Base-by-base conservation (phyloP, 2,113 vertebrate genomes). In the Xiphorhynchus elegans region DNA sequence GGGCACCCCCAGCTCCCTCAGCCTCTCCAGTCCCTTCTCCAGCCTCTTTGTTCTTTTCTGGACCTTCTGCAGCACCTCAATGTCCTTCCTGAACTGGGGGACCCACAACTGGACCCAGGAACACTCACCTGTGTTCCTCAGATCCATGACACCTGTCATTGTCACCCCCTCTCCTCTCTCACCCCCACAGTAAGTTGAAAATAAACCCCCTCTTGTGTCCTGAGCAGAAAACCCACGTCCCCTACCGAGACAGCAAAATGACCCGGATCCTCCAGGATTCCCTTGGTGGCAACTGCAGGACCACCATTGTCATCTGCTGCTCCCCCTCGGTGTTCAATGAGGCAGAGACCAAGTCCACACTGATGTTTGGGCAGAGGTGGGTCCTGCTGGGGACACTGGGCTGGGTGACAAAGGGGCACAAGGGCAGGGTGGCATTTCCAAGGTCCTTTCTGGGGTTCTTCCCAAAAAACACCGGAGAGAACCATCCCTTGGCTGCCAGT, bases 211-310 rank as follows among this genome's bases (percentile, higher is more conserved):
- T 46, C 44, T 69, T 52, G 1, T 62, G 5, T 49, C 55, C 55
- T 58, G 44, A 39, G 53, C 56, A 99, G 99, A 99, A 99, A 99
- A 98, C 97, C 35, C 99, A 99, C 0, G 99, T 99, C 67, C 99
- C 99, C 1, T 99, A 99, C 96, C 97, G 99, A 91, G 99, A 99
- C 98, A 99, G 99, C 96, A 99, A 99, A 96, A 99, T 99, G 99
- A 99, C 99, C 15, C 97, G 99, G 35, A 99, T 99, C 96, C 99
- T 99, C 64, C 99, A 99, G 97, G 99, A 99, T 84, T 99, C 99
- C 20, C 97, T 99, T 28, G 99, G 99, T 6, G 99, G 99, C 11
- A 99, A 99, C 97, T 99, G 99, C 87, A 98, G 99, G 81, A 99
- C 99, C 72, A 99, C 99, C 75, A 99, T 99, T 3, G 98, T 99